A percentile compares a stretch with the other conserved stretches of the same genome.
Evolutionary conservation across 2,797 vertebrate species (phyloP).

Genomic region (Rhynchonycteris naso): DNA sequence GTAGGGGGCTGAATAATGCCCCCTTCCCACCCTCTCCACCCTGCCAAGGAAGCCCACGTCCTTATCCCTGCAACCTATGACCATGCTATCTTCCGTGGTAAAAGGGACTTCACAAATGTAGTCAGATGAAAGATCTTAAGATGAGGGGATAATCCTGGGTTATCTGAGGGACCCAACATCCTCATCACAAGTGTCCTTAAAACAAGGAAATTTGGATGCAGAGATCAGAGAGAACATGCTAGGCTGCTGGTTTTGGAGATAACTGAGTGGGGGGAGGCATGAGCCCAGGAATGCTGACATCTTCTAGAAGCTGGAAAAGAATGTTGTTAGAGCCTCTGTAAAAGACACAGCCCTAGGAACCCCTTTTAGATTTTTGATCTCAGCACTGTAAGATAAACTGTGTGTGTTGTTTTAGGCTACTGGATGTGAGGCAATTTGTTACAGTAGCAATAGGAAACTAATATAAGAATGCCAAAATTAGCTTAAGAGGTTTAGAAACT

Average conservation of each 20-base stretch:
- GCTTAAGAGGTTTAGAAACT: background rate
- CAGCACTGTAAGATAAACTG: background rate
- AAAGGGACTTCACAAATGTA: background rate
- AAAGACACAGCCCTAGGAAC: accelerated
- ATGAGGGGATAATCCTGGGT: background rate
- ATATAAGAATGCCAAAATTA: background rate
- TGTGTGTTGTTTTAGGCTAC: background rate
- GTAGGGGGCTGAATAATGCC: background rate
- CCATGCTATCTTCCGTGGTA: background rate
- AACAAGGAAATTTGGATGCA: background rate
- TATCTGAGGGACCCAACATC: accelerated
- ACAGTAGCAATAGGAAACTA: background rate
- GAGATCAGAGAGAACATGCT: background rate
- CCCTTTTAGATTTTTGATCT: background rate
- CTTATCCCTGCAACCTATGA: background rate
- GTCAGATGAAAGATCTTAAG: background rate
- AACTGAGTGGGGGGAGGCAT: accelerated
- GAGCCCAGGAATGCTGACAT: background rate
- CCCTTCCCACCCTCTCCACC: too few species aligned
- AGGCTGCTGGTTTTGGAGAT: background rate
- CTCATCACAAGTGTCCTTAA: background rate
- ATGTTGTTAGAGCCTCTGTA: too few species aligned
- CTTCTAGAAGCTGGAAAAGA: background rate
- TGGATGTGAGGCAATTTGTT: background rate
- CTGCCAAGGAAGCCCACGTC: background rate